A percentile compares a stretch with the other conserved stretches of the same genome.
Evolutionary conservation across 2,113 vertebrate species (phyloP).

Genomic region (Tympanuchus pallidicinctus): DNA sequence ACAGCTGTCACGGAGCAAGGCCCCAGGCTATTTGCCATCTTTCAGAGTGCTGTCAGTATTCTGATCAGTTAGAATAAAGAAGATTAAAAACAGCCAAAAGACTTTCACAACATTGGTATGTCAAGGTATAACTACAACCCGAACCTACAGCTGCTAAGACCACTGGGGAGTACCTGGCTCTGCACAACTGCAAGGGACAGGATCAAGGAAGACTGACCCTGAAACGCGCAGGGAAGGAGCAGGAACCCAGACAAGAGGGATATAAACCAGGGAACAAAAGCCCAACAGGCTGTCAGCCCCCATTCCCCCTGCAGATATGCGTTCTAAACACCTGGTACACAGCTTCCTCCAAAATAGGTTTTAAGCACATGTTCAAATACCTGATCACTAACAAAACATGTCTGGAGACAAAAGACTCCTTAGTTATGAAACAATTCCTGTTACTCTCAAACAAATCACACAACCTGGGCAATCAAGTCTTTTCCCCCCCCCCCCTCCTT

Average conservation of each 20-base stretch:
- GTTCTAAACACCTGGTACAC: background rate
- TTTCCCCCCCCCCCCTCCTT: background rate
- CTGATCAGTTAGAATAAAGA: background rate
- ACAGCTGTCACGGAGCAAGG: background rate
- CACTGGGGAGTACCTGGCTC: background rate
- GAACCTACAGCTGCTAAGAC: background rate
- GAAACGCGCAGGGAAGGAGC: background rate
- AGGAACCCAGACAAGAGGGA: background rate
- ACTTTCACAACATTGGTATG: background rate
- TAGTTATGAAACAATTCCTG: background rate
- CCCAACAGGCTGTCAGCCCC: background rate
- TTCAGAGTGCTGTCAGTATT: background rate
- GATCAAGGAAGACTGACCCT: background rate
- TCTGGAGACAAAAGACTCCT: background rate
- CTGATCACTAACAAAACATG: background rate
- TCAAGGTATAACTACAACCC: background rate
- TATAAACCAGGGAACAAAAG: background rate
- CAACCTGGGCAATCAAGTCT: background rate
- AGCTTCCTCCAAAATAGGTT: background rate
- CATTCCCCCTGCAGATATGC: background rate
- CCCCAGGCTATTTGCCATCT: background rate
- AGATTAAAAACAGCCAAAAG: background rate
- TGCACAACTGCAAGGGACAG: background rate
- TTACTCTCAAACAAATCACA: background rate
- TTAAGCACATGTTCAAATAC: background rate